These are phyloP conservation scores for Uria aalge DNA, from an alignment of 2,113 vertebrate genomes.

Conservation along the genomic window DNA sequence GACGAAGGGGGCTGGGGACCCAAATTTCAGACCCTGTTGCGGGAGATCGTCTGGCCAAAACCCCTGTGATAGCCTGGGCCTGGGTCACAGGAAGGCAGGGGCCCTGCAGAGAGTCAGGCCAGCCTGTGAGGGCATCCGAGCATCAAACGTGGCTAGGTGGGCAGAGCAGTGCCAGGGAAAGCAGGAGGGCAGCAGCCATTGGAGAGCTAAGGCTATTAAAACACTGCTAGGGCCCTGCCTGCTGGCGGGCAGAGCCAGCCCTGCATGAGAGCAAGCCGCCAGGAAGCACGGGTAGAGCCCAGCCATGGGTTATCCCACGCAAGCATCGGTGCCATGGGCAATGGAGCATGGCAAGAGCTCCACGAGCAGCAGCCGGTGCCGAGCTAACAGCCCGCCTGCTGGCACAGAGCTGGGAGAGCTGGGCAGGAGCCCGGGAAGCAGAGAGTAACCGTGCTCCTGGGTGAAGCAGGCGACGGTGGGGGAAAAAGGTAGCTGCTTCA, in stretches of 20 bases:
- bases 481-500: not conserved
- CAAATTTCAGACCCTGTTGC: not conserved
- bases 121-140: not conserved
- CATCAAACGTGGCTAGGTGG: not conserved
- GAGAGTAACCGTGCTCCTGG: not conserved
- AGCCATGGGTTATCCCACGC: not conserved
- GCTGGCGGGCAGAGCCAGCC: not conserved
- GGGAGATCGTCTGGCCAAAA: not conserved
- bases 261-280: not conserved
- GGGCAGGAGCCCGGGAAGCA: not conserved
- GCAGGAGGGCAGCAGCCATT: not conserved
- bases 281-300: not conserved
- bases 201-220: not conserved
- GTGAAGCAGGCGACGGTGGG: not conserved
- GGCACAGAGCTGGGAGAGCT: not conserved
- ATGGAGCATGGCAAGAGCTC: not conserved
- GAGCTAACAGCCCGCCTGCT: not conserved
- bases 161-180: not conserved
- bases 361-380: not conserved
- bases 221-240: not conserved
- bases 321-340: not conserved
- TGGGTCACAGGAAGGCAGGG: not conserved
- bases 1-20: fast-evolving
- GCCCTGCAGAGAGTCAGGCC: not conserved
- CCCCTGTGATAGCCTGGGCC: not conserved